phyloP scores from a whole-genome alignment of 92 coral and sea anemone genomes.

The Diadumene lineata region DNA sequence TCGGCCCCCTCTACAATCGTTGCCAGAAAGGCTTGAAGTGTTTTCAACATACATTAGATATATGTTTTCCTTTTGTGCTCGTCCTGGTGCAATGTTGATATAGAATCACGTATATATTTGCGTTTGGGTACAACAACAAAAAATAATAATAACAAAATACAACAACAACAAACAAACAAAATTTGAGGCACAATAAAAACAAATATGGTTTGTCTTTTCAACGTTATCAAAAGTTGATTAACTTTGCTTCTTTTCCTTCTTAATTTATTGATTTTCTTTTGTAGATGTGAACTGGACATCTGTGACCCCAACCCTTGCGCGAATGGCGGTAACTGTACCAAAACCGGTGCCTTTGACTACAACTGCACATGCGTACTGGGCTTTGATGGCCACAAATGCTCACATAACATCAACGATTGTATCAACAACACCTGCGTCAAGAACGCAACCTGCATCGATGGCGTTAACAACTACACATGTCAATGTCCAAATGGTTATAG shows the following conservation, averaged over 20 bases:
- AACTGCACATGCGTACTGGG: constrained; percentile 68
- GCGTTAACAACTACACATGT: constrained; percentile 62
- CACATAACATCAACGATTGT: constrained; percentile 71
- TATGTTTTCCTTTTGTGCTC: no score
- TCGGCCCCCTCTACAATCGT: no score
- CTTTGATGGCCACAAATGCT: constrained; percentile 66
- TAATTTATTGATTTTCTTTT: neutral
- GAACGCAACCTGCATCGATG: constrained; percentile 69
- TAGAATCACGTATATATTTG: no score
- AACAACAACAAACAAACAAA: no score
- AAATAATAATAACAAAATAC: no score
- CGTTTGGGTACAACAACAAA: no score
- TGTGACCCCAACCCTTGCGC: constrained; percentile 63
- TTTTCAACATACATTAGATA: no score
- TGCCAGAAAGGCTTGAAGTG: no score
- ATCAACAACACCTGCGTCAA: constrained; percentile 48
- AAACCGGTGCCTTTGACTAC: constrained; percentile 40
- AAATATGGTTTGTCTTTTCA: no score
- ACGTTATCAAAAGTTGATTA: no score
- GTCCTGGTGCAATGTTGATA: no score
- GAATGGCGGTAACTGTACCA: constrained; percentile 54
- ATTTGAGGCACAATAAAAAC: no score
- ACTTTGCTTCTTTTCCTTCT: neutral
- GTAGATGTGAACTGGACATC: constrained; percentile 40
- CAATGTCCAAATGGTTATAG: constrained; percentile 59